These are phyloP conservation scores for Sicus ferrugineus DNA, from an alignment of 2,888 invertebrate species.

Conservation along the genomic window DNA sequence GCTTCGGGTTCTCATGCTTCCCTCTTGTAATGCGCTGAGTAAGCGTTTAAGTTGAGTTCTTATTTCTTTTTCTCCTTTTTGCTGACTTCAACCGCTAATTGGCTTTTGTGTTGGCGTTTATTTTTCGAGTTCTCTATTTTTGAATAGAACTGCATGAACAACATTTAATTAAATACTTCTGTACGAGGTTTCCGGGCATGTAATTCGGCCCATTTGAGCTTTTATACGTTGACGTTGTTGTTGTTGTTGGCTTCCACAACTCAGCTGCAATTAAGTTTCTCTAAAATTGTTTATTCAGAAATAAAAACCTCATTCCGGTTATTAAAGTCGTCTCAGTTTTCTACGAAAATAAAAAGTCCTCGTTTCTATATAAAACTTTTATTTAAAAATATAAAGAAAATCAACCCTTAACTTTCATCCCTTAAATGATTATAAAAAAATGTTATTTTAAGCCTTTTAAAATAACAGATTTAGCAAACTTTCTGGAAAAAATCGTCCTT, in stretches of 20 bases:
- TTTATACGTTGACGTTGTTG: conserved; percentile 15
- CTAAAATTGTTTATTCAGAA: not conserved
- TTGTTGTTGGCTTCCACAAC: not conserved
- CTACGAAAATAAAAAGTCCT: no score
- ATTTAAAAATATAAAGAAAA: not conserved
- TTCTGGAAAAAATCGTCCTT: no score
- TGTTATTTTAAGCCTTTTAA: no score
- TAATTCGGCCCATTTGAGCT: conserved; percentile 7
- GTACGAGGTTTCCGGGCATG: conserved; percentile 1
- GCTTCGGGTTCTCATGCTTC: not conserved
- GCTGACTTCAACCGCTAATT: conserved; percentile 17
- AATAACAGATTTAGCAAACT: no score
- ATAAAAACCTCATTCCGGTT: not conserved
- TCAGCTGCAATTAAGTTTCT: not conserved
- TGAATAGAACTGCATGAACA: conserved; percentile 13
- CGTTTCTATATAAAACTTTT: no score
- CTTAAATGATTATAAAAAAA: no score
- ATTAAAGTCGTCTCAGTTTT: no score
- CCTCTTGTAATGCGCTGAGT: conserved; percentile 20
- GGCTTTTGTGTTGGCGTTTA: conserved; percentile 27
- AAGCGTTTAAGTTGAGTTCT: conserved; percentile 12
- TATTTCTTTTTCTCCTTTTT: not conserved
- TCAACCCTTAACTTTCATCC: not conserved
- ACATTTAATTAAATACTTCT: conserved; percentile 28
- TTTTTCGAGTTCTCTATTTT: not conserved